Conservation (phyloP, 2,888 invertebrate genomes). For the Nephrotoma appendiculata region DNA sequence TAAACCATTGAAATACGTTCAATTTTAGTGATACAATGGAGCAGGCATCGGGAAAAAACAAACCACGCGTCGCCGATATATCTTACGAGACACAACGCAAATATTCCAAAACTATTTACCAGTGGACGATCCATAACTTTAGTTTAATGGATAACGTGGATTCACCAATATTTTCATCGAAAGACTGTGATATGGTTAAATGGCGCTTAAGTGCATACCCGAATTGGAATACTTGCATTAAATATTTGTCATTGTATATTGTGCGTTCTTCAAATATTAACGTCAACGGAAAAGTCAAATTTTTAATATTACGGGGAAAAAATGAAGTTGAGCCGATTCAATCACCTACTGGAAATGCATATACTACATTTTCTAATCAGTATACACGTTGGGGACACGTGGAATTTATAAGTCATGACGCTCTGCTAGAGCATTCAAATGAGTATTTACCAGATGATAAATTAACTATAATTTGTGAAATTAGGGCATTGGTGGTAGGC, state of each 20-base stretch:
- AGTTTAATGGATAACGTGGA: constrained; percentile 99
- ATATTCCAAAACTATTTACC: constrained; percentile 99
- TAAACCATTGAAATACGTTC: too few species aligned
- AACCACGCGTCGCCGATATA: too few species aligned
- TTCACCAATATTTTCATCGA: constrained; percentile 98
- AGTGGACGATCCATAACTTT: constrained; percentile 99
- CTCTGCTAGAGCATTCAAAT: constrained; percentile 86
- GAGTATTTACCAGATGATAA: constrained; percentile 97
- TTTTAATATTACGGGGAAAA: too few species aligned
- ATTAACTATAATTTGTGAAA: constrained; percentile 98
- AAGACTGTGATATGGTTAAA: constrained; percentile 98
- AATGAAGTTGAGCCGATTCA: too few species aligned
- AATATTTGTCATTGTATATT: constrained; percentile 96
- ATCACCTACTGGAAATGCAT: constrained; percentile 80
- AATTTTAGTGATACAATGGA: too few species aligned
- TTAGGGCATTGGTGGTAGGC: constrained; percentile 95
- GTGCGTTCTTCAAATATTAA: too few species aligned
- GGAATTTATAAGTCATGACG: constrained; percentile 97
- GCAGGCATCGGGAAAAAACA: too few species aligned
- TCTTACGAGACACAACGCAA: constrained; percentile 34
- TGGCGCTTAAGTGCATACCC: constrained; percentile 97
- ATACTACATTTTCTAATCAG: constrained; percentile 97
- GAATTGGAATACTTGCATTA: constrained; percentile 99
- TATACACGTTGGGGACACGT: constrained; percentile 99
- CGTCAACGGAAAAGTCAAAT: too few species aligned